phyloP scores from a whole-genome alignment of 2,888 invertebrate genomes.

The Habroteleia sp. region DNA sequence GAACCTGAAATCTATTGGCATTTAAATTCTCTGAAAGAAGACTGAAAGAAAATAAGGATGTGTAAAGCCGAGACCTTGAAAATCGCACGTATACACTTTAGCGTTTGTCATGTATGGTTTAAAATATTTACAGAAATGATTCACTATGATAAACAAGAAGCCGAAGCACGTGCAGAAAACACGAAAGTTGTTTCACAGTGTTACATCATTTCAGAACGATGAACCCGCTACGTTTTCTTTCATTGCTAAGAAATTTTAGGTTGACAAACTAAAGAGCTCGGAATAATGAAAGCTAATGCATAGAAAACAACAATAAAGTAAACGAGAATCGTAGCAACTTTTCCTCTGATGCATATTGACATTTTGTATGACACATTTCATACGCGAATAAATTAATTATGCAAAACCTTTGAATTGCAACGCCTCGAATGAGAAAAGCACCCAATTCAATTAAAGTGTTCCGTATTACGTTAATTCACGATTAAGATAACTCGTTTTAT shows the following conservation, averaged over 20 bases:
- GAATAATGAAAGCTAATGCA: slow-evolving; percentile 24
- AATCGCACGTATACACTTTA: slow-evolving; percentile 50
- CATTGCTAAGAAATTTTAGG: slow-evolving; percentile 27
- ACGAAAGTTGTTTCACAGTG: slow-evolving; percentile 49
- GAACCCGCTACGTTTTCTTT: slow-evolving; percentile 62
- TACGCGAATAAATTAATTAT: slow-evolving; percentile 18
- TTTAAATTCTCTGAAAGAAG: slow-evolving; percentile 37
- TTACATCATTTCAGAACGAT: slow-evolving; percentile 65
- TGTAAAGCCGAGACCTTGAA: slow-evolving; percentile 47
- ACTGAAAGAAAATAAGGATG: slow-evolving; percentile 55
- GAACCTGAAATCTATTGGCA: slow-evolving; percentile 33
- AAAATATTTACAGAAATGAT: slow-evolving; percentile 69
- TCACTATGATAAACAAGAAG: slow-evolving; percentile 69
- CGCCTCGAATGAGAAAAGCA: slow-evolving; percentile 29
- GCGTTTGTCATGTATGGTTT: slow-evolving; percentile 51
- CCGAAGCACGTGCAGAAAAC: slow-evolving; percentile 67
- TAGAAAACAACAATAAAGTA: slow-evolving; percentile 17
- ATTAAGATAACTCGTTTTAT: slow-evolving; percentile 67
- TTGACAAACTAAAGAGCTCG: slow-evolving; percentile 9
- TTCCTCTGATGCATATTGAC: slow-evolving; percentile 1
- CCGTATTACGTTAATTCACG: slow-evolving; percentile 22
- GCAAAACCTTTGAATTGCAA: slow-evolving; percentile 21
- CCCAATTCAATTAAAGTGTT: slow-evolving; percentile 26
- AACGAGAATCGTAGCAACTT: slow-evolving; percentile 1
- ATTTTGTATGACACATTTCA: slow-evolving; percentile 22